Percentiles rank a stretch among this genome's conserved stretches.
These are phyloP conservation scores for Syngnathus rostellatus DNA, from an alignment of 2,797 vertebrate species.

Conservation along the genomic window DNA sequence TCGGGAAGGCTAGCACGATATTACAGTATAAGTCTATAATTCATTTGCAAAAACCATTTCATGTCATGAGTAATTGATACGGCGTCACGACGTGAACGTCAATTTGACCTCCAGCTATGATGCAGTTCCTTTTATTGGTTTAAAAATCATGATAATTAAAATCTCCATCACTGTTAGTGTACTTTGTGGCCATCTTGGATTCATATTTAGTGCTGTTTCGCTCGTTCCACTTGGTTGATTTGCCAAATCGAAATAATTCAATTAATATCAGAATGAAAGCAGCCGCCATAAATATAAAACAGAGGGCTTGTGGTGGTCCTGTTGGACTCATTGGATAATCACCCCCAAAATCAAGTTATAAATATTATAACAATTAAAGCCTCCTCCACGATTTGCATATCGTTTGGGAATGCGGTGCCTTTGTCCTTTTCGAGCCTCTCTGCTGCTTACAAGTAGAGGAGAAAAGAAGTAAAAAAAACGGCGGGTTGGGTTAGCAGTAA, in stretches of 20 bases:
- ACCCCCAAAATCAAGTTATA: not conserved
- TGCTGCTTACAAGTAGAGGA: constrained; percentile 61
- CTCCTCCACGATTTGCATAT: not conserved
- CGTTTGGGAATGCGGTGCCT: not conserved
- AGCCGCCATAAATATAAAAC: too few relatives aligned
- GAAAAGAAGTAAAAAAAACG: constrained; percentile 60
- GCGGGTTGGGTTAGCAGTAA: constrained; percentile 55
- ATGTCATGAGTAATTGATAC: not conserved
- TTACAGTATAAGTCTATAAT: not conserved
- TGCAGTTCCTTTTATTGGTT: not conserved
- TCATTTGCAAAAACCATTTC: not conserved
- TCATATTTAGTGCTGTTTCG: too few relatives aligned
- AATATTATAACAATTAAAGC: not conserved
- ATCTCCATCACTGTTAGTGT: not conserved
- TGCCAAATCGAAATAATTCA: not conserved
- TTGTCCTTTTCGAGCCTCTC: constrained; percentile 37
- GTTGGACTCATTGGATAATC: not conserved
- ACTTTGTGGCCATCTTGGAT: too few relatives aligned
- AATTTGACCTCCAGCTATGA: not conserved
- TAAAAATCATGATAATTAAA: not conserved
- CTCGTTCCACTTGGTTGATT: not conserved
- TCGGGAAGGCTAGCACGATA: not conserved
- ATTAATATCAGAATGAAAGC: not conserved
- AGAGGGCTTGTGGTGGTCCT: too few relatives aligned
- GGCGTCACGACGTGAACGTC: too few relatives aligned